phyloP scores from a whole-genome alignment of 1,140 invertebrate species.

The Drosophila carrolli region DNA sequence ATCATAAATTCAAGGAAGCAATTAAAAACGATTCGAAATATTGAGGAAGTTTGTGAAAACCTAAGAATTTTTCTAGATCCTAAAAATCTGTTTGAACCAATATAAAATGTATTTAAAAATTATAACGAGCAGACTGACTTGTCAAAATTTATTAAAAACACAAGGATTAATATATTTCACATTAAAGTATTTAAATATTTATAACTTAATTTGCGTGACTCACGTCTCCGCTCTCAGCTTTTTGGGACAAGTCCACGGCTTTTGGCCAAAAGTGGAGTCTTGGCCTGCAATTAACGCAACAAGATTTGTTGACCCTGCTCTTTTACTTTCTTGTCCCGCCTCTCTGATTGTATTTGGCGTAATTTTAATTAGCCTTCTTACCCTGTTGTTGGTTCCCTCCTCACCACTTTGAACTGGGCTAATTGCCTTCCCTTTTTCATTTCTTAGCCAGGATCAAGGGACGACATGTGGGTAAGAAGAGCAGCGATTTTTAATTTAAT shows the following conservation, averaged over 20 bases:
- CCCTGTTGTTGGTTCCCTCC: not conserved
- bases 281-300: slow-evolving; percentile 40
- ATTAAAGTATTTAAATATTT: no score
- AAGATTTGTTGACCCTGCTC: slow-evolving; percentile 26
- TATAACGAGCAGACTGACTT: no score
- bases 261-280: slow-evolving; percentile 19
- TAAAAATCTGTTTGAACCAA: no score
- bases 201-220: not conserved
- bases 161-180: no score
- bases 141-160: no score
- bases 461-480: slow-evolving; percentile 5
- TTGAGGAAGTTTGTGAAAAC: no score
- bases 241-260: not conserved
- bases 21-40: no score
- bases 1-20: no score
- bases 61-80: no score
- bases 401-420: slow-evolving; percentile 23
- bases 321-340: slow-evolving; percentile 9
- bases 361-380: slow-evolving; percentile 41
- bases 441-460: slow-evolving; percentile 9
- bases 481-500: slow-evolving; percentile 37
- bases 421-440: slow-evolving; percentile 33
- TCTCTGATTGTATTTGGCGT: slow-evolving; percentile 34
- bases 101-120: no score
- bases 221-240: not conserved